Evolutionary conservation across 2,797 vertebrate species (phyloP).

Genomic region (Sebastiscus tertius): DNA sequence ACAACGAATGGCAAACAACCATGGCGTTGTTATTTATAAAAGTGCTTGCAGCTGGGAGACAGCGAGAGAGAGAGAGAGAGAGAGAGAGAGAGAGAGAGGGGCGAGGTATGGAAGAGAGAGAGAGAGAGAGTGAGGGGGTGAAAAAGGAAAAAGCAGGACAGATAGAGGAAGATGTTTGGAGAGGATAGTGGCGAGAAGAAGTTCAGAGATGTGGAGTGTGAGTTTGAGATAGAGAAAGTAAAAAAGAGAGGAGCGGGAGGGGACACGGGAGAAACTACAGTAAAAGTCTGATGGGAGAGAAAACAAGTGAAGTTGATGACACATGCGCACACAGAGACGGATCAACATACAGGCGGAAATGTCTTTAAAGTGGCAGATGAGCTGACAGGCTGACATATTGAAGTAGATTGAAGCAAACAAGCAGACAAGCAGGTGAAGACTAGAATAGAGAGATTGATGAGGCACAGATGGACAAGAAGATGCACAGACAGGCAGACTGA

Average conservation of each 20-base stretch:
- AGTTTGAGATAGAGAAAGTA: slow-evolving; percentile 16
- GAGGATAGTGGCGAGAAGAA: slow-evolving; percentile 12
- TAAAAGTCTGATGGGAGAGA: slow-evolving; percentile 19
- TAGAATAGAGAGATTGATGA: slow-evolving; percentile 8
- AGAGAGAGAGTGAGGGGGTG: background rate
- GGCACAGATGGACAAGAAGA: slow-evolving; percentile 43
- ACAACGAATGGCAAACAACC: slow-evolving; percentile 59
- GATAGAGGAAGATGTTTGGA: background rate
- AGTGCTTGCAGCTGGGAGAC: slow-evolving; percentile 27
- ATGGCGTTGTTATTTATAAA: slow-evolving; percentile 52
- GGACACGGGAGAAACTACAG: background rate
- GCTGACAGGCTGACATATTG: slow-evolving; percentile 44
- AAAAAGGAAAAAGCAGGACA: background rate
- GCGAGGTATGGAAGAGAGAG: background rate
- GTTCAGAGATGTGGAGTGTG: background rate
- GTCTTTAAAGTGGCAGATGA: slow-evolving; percentile 49
- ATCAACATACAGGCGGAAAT: slow-evolving; percentile 36
- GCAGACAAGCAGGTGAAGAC: slow-evolving; percentile 49
- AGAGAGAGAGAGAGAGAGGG: background rate
- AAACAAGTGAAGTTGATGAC: slow-evolving; percentile 28
- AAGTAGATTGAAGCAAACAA: slow-evolving; percentile 41
- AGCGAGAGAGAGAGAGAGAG: background rate
- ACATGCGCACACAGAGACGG: slow-evolving; percentile 7
- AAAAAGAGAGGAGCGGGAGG: background rate
- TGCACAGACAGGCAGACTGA: slow-evolving; percentile 12